Evolutionary conservation across 2,888 invertebrate genomes (phyloP).

Genomic region (Bimastos eiseni): DNA sequence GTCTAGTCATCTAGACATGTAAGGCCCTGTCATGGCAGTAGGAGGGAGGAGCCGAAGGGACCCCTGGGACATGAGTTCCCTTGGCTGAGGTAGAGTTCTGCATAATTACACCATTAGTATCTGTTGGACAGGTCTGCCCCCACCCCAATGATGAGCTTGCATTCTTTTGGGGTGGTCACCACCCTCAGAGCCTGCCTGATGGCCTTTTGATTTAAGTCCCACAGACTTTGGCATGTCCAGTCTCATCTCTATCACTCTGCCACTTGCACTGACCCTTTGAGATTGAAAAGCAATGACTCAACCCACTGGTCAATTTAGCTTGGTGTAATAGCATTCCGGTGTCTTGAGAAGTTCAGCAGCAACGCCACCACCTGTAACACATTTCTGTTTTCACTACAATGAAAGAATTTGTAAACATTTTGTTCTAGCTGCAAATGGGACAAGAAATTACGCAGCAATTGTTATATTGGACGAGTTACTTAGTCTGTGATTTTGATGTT

Average conservation of each 20-base stretch:
- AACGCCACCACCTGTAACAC: not conserved
- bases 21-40: not conserved
- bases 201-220: not conserved
- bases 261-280: not conserved
- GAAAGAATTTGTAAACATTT: not conserved
- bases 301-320: not conserved
- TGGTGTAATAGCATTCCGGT: not conserved
- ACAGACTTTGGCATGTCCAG: constrained; percentile 5
- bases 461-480: too few species aligned
- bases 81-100: not conserved
- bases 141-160: not conserved
- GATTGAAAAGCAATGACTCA: not conserved
- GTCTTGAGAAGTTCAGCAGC: not conserved
- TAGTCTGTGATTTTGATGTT: too few species aligned
- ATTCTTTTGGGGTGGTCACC: not conserved
- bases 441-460: not conserved
- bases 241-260: not conserved
- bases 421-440: not conserved
- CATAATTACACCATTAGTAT: not conserved
- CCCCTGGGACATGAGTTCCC: not conserved
- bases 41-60: not conserved
- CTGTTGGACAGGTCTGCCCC: not conserved
- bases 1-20: not conserved
- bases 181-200: not conserved
- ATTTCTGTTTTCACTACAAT: not conserved